These are phyloP conservation scores for Atractosteus spatula DNA, from an alignment of 2,113 vertebrate species.

Conservation along the genomic window DNA sequence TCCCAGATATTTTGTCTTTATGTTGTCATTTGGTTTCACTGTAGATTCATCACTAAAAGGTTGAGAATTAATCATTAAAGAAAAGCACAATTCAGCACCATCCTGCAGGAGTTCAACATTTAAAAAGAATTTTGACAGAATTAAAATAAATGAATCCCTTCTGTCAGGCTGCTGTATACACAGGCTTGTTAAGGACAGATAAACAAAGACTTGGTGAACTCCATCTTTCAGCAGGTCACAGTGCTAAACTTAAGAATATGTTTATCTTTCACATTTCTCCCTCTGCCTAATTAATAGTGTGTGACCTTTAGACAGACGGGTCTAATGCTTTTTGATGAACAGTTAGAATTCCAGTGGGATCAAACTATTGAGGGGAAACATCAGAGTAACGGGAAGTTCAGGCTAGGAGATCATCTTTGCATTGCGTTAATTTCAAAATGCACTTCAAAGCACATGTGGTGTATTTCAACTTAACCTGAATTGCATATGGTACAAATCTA, in stretches of 20 bases:
- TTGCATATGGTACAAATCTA: too few relatives aligned
- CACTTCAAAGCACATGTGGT: too few relatives aligned
- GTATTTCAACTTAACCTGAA: too few relatives aligned
- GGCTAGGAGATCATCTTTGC: too few relatives aligned
- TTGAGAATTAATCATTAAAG: neutral
- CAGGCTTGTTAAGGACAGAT: neutral
- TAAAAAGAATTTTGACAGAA: neutral
- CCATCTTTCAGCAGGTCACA: slow-evolving; percentile 1
- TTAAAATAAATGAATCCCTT: neutral
- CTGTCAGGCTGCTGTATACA: neutral
- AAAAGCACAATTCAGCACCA: neutral
- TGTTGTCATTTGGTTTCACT: neutral
- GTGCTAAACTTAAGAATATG: neutral
- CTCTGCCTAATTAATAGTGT: too few relatives aligned
- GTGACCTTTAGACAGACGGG: too few relatives aligned
- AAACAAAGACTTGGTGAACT: neutral
- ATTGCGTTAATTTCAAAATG: too few relatives aligned
- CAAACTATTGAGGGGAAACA: too few relatives aligned
- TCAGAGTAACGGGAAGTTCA: too few relatives aligned
- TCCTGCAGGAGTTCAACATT: neutral
- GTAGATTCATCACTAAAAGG: neutral
- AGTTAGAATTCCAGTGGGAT: too few relatives aligned
- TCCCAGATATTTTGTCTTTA: neutral
- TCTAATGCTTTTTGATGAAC: too few relatives aligned
- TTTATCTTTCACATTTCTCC: too few relatives aligned